phyloP scores from a whole-genome alignment of 2,113 vertebrate species.

The Mastomys coucha region DNA sequence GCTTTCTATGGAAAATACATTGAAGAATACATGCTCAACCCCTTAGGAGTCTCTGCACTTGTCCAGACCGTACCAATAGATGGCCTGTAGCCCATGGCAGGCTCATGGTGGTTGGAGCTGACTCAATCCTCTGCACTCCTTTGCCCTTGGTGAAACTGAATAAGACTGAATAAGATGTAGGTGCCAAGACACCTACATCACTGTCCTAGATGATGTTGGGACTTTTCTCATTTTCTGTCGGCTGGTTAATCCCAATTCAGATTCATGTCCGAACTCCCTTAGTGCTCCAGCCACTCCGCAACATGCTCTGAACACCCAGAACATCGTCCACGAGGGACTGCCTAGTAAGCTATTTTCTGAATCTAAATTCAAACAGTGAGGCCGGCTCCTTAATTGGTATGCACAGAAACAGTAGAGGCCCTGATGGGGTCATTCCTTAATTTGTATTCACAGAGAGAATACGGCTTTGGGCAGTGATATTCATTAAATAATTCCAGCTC shows the following conservation, averaged over 20 bases:
- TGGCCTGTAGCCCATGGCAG: accelerated
- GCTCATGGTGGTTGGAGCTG: background rate
- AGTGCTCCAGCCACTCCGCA: background rate
- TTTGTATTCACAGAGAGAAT: slow-evolving; percentile 62
- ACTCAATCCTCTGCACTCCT: background rate
- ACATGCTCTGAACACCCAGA: background rate
- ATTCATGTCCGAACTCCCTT: slow-evolving; percentile 16
- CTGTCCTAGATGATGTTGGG: background rate
- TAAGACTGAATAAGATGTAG: too few species aligned
- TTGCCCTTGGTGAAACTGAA: background rate
- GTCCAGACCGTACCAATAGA: background rate
- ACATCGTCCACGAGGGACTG: background rate
- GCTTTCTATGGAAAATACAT: background rate
- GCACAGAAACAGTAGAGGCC: slow-evolving; percentile 26
- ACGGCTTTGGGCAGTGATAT: slow-evolving; percentile 3
- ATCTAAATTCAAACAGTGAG: slow-evolving; percentile 57
- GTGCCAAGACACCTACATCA: background rate
- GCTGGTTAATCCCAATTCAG: slow-evolving; percentile 15
- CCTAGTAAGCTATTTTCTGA: slow-evolving; percentile 7
- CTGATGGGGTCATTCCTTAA: slow-evolving; percentile 11
- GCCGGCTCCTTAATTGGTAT: slow-evolving; percentile 48
- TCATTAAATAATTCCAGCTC: slow-evolving; percentile 56
- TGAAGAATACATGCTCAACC: background rate
- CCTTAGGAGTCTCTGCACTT: background rate
- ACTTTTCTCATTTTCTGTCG: background rate